Evolutionary conservation across 2,113 vertebrate genomes (phyloP).

Genomic region (Psittacula cyanocephala): DNA sequence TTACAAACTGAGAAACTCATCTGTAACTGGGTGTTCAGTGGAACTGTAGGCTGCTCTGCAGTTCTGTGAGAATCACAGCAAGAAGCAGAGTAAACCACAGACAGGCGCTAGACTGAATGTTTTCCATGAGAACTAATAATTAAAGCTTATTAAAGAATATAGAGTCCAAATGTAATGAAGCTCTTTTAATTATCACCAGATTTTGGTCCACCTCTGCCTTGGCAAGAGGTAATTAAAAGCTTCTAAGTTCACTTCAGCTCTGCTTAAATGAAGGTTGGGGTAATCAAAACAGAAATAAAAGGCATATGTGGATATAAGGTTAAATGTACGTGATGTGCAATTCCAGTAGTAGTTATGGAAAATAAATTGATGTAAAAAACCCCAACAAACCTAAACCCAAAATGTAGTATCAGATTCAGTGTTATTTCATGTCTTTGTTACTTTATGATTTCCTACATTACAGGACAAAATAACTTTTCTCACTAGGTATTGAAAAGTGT

Average conservation of each 20-base stretch:
- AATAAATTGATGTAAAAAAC: background rate
- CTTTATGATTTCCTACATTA: background rate
- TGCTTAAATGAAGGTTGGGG: background rate
- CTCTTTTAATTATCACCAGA: background rate
- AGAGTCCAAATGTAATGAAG: background rate
- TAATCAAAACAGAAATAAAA: background rate
- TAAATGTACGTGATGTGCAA: background rate
- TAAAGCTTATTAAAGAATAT: background rate
- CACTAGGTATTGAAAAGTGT: fast-evolving
- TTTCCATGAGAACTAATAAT: background rate
- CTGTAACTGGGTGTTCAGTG: background rate
- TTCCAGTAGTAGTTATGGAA: background rate
- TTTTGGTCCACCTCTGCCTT: background rate
- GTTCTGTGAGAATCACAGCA: background rate
- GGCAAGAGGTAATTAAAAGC: background rate
- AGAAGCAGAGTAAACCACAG: background rate
- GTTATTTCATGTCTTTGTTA: background rate
- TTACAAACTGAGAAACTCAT: background rate
- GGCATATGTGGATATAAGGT: background rate
- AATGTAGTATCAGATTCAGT: fast-evolving
- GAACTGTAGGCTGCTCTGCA: background rate
- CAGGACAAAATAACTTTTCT: background rate
- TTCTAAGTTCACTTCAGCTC: background rate
- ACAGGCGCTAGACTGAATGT: background rate
- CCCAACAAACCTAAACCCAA: background rate